Evolutionary conservation across 2,797 vertebrate species (phyloP).

Genomic region (Varecia variegata): DNA sequence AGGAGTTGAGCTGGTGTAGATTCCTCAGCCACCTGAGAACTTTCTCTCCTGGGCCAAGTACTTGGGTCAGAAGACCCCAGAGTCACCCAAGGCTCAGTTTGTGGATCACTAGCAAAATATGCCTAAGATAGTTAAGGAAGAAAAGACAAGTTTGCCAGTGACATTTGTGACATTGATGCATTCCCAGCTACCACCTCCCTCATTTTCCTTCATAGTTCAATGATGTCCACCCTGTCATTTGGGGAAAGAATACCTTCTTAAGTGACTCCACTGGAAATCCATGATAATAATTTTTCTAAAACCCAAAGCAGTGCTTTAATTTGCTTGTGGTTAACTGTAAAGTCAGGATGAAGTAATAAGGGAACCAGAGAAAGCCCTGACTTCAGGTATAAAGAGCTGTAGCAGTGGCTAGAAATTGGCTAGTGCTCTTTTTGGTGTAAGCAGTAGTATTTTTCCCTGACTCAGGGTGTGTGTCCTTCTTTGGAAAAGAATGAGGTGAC

Average conservation of each 20-base stretch:
- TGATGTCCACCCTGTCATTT: slow-evolving; percentile 47
- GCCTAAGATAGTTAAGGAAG: neutral
- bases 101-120: neutral
- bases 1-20: neutral
- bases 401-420: neutral
- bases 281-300: slow-evolving; percentile 23
- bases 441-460: neutral
- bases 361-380: slow-evolving; percentile 52
- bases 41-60: neutral
- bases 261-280: slow-evolving; percentile 56
- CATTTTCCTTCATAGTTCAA: neutral
- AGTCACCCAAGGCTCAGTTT: neutral
- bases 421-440: neutral
- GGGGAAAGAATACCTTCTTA: slow-evolving; percentile 37
- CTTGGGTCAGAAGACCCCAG: neutral
- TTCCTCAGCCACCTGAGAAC: neutral
- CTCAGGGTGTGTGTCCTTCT: neutral
- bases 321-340: slow-evolving; percentile 65
- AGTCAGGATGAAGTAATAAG: slow-evolving; percentile 63
- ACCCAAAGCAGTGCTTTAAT: neutral
- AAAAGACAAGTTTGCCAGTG: neutral
- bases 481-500: slow-evolving; percentile 22
- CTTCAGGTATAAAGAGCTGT: slow-evolving; percentile 27
- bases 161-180: neutral
- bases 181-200: neutral